These are phyloP conservation scores for Danaus chrysippus DNA, from an alignment of 2,888 invertebrate species.

Conservation along the genomic window DNA sequence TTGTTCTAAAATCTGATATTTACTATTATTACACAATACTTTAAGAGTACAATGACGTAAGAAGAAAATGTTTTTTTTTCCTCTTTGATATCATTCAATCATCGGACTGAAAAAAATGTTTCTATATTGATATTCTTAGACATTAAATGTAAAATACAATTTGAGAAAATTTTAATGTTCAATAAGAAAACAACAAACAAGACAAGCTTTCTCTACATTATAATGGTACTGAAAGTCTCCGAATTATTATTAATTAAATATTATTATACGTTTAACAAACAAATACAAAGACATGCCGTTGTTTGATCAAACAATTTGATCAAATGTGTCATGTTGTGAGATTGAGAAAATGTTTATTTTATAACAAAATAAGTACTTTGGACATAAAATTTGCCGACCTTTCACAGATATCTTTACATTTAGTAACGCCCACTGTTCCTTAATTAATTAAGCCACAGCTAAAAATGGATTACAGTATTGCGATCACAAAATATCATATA, in stretches of 20 bases:
- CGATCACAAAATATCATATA: slow-evolving; percentile 16
- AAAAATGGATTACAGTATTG: slow-evolving; percentile 2
- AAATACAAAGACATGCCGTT: background rate
- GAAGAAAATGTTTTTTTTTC: too few relatives aligned
- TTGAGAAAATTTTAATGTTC: background rate
- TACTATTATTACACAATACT: too few relatives aligned
- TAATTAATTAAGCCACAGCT: slow-evolving; percentile 1
- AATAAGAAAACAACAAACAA: slow-evolving; percentile 2
- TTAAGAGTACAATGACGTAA: too few relatives aligned
- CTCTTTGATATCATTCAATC: too few relatives aligned
- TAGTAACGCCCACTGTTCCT: background rate
- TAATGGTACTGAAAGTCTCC: background rate
- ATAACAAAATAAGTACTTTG: background rate
- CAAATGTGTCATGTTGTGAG: background rate
- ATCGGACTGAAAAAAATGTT: background rate
- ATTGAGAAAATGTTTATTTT: too few relatives aligned
- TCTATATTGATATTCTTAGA: background rate
- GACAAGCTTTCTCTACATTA: too few relatives aligned
- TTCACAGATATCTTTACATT: background rate
- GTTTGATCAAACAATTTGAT: too few relatives aligned
- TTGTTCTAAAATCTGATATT: too few relatives aligned
- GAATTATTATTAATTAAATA: background rate
- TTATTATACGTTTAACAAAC: background rate
- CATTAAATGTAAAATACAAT: background rate
- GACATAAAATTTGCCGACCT: background rate